A percentile compares a stretch with the other conserved stretches of the same genome.
These are phyloP conservation scores for Pammene fasciana DNA, from an alignment of 2,888 invertebrate genomes.

Conservation along the genomic window DNA sequence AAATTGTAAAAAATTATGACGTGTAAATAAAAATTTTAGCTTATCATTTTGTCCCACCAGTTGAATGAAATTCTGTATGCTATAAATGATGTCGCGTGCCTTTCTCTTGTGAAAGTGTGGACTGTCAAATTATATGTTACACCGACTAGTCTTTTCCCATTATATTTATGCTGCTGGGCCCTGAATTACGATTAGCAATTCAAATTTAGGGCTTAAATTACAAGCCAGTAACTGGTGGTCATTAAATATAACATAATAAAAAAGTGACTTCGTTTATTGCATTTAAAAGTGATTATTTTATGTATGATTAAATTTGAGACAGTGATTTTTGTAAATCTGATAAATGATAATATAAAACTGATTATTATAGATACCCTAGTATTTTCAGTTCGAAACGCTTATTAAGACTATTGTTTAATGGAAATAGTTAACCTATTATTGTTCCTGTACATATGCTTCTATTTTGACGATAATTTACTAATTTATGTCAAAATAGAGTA, in stretches of 20 bases:
- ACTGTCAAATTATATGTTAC: slow-evolving; percentile 35
- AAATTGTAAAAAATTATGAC: slow-evolving; percentile 57
- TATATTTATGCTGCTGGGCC: slow-evolving; percentile 7
- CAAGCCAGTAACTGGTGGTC: slow-evolving; percentile 9
- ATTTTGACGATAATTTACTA: slow-evolving; percentile 43
- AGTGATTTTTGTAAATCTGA: slow-evolving; percentile 16
- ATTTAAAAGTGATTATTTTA: slow-evolving; percentile 25
- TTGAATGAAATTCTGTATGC: slow-evolving; percentile 55
- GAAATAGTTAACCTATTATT: slow-evolving; percentile 32
- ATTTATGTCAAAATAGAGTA: slow-evolving; percentile 45
- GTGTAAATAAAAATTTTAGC: slow-evolving; percentile 61
- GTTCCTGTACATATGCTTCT: slow-evolving; percentile 40
- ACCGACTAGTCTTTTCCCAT: slow-evolving; percentile 21
- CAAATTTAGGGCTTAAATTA: background rate
- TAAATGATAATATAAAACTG: slow-evolving; percentile 10
- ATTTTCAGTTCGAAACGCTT: slow-evolving; percentile 20
- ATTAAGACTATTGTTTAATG: slow-evolving; percentile 18
- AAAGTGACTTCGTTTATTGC: slow-evolving; percentile 29
- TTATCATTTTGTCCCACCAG: slow-evolving; percentile 76
- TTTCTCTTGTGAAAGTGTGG: slow-evolving; percentile 11
- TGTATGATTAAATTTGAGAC: slow-evolving; percentile 19
- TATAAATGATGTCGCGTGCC: slow-evolving; percentile 47
- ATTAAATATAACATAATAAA: background rate
- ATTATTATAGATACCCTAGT: slow-evolving; percentile 10
- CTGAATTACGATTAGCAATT: background rate